Evolutionary conservation across 2,888 invertebrate species (phyloP), one percentile per base, ranked within the genome.

Genomic region (Linnaemya tessellans): DNA sequence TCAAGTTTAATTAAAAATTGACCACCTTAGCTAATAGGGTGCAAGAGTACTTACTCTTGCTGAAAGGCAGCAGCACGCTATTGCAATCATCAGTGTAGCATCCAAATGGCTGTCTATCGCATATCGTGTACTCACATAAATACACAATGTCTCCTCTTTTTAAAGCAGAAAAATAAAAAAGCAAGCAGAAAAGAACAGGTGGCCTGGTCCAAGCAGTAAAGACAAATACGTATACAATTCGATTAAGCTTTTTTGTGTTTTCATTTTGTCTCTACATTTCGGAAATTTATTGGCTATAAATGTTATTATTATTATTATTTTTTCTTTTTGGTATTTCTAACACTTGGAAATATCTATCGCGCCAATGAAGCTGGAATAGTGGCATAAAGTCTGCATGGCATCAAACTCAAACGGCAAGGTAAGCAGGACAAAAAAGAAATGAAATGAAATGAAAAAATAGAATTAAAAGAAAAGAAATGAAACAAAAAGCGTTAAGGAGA

Each of bases 151-250:
- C 11, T 49, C 13, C 20, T 64, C 13, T 5, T 41, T 18, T 43
- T 20, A 30, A 60, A 43, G 3, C 10, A 58, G 15, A 30, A 30
- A 30, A 30, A 30, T 30, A 18, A 22, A 30, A 58, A 11, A 0
- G 11, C 11, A 11, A 11, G 41, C 10, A 11, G 13, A 13, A 71
- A 58, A 68, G 1, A 60, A 64, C 77, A 77, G 43, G 51, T 77
- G 77, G 73, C 62, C 70, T 77, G 77, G 73, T 67, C 70, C 20
- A 35, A 49, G 71, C 51, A 43, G 70, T 77, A 84, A 71, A 60
- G 67, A 60, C 77, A 64, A 80, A 77, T 62, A 54, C 25, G 18
- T 70, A 77, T 71, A 74, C 54, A 81, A 38, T 84, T 78, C 84
- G 77, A 84, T 78, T 78, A 84, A 81, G 60, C n/a, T 67, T n/a